phyloP scores from a whole-genome alignment of 2,113 vertebrate genomes.

The Mixornis gularis region DNA sequence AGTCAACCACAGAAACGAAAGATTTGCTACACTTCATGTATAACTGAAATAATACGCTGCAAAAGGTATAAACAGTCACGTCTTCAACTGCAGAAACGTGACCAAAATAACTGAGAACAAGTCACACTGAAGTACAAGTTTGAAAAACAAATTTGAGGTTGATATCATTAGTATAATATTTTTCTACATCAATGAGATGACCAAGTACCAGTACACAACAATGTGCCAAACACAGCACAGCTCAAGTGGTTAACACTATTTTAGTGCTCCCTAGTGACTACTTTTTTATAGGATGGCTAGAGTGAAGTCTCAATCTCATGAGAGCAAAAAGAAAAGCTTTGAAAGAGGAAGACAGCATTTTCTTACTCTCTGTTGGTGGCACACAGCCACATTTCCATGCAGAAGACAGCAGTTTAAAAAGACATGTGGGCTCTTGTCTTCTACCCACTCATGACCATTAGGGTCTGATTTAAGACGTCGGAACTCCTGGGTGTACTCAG shows the following conservation, averaged over 20 bases:
- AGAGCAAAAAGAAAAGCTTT: background rate
- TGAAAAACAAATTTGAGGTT: background rate
- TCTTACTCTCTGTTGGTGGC: background rate
- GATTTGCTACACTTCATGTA: background rate
- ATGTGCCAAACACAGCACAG: background rate
- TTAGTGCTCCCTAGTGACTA: background rate
- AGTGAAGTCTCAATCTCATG: background rate
- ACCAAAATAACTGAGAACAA: background rate
- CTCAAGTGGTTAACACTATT: background rate
- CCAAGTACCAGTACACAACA: background rate
- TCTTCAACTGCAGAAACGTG: background rate
- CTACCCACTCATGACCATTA: background rate
- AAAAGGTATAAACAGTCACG: background rate
- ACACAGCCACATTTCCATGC: background rate
- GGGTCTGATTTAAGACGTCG: background rate
- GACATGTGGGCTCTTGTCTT: background rate
- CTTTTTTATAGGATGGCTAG: background rate
- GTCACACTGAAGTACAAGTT: background rate
- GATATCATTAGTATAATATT: rapidly evolving
- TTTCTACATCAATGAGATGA: background rate
- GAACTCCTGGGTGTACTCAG: background rate
- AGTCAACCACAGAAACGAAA: background rate
- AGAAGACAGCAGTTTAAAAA: background rate
- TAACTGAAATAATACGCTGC: background rate
- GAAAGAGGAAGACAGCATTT: background rate